A percentile compares a stretch with the other conserved stretches of the same genome.
Conservation (phyloP, 1,140 invertebrate species). For the Drosophila saltans region DNA sequence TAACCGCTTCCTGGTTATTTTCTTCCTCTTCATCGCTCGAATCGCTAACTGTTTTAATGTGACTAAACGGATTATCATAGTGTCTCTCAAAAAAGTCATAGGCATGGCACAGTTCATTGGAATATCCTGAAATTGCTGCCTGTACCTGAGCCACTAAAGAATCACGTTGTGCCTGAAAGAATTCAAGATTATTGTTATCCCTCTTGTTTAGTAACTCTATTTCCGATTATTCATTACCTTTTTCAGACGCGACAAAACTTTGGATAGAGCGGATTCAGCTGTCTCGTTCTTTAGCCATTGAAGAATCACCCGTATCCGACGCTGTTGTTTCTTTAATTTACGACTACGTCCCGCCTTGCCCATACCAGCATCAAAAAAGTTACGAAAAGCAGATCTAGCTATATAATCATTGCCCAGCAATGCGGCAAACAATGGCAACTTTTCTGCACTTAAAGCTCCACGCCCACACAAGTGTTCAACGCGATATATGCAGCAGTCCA, state of each 20-base stretch:
- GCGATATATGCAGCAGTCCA: constrained; percentile 89
- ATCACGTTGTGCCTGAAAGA: constrained; percentile 82
- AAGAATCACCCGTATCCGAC: constrained; percentile 88
- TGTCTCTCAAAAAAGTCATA: constrained; percentile 85
- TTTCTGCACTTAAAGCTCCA: constrained; percentile 86
- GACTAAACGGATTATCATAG: constrained; percentile 58
- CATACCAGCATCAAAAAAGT: constrained; percentile 87
- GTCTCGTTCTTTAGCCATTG: constrained; percentile 89
- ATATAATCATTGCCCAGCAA: constrained; percentile 95
- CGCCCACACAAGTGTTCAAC: constrained; percentile 88
- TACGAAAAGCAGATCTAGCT: constrained; percentile 86
- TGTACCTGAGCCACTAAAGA: constrained; percentile 85
- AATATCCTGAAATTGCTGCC: constrained; percentile 87
- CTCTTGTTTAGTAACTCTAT: not conserved
- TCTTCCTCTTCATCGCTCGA: constrained; percentile 22
- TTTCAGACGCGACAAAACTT: constrained; percentile 86
- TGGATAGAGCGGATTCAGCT: constrained; percentile 87
- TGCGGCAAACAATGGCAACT: constrained; percentile 91
- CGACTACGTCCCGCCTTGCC: constrained; percentile 86
- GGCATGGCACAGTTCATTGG: constrained; percentile 84
- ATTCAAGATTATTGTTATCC: not conserved
- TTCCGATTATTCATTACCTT: constrained; percentile 76
- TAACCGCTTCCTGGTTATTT: constrained; percentile 34
- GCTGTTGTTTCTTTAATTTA: constrained; percentile 85
- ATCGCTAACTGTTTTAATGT: constrained; percentile 50